Evolutionary conservation across 2,888 invertebrate genomes (phyloP), one percentile per base, ranked within the genome.

Genomic region (Calephelis perditalis): DNA sequence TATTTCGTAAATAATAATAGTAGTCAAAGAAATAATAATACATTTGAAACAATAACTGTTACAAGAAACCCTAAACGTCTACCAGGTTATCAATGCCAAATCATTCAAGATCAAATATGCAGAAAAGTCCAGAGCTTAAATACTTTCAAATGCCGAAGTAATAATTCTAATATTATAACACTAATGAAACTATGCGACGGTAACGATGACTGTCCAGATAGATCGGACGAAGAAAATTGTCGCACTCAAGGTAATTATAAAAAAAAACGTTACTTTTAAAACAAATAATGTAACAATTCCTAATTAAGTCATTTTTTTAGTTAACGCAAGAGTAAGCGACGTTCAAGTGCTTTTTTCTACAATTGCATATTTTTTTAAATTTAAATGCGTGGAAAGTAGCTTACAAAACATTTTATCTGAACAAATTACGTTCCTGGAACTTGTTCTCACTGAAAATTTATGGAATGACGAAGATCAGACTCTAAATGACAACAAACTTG

Each of bases 211-310:
- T 88, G 88, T 57, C 54, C 65, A 2, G 79, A 81, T 64, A 69
- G 66, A 64, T 74, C 79, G 3, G 87, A 88, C 65, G 88, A 88
- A 75, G 67, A 62, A 40, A 68, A 80, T 62, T 87, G 85, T 68
- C 65, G 68, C 49, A 61, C 66, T 60, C 74, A 80, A 76, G 82
- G 84, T 85, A 5, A 8, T 40, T 40, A 40, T 40, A 3, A 40
- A 7, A 3, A 40, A 7, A 40, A 7, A 40, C 40, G 5, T 40
- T 40, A 40, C 3, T 40, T 40, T 6, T 40, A 40, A 5, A 40
- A 6, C 7, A 40, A 6, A 7, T 40, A 40, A 40, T 40, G 5
- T 8, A 6, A 7, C 6, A 7, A 6, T 40, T 7, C 40, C 40
- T 40, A 40, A 26, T 0, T 40, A 8, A 35, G 2, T 6, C 1